These are phyloP conservation scores for Pocillopora grandis DNA, from an alignment of 92 coral and sea anemone species.

Conservation along the genomic window DNA sequence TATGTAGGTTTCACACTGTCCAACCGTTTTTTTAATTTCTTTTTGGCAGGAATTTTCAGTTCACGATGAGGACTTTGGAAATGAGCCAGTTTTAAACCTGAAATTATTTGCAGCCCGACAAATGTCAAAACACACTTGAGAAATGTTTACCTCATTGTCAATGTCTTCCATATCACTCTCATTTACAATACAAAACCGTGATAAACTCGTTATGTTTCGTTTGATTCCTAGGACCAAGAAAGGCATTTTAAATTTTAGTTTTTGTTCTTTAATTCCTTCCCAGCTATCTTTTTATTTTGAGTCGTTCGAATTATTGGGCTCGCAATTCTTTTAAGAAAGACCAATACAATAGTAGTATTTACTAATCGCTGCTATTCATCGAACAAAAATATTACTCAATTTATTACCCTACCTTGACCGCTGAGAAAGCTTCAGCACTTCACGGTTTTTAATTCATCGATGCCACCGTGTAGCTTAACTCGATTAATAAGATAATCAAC, in stretches of 20 bases:
- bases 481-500: background rate
- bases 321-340: background rate
- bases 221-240: background rate
- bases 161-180: constrained; percentile 1
- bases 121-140: constrained; percentile 7
- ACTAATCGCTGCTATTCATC: background rate
- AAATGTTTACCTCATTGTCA: background rate
- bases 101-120: background rate
- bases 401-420: background rate
- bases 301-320: background rate
- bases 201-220: background rate
- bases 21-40: background rate
- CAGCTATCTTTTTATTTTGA: background rate
- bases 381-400: background rate
- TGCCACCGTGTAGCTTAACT: background rate
- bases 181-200: background rate
- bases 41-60: background rate
- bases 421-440: background rate
- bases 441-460: background rate
- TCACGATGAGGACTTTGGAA: background rate
- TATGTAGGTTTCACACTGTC: background rate
- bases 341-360: background rate
- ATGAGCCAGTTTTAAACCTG: background rate
- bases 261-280: background rate
- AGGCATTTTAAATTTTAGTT: background rate